Evolutionary conservation across 2,888 invertebrate species (phyloP), one percentile per base, ranked within the genome.

Genomic region (Eledone cirrhosa): DNA sequence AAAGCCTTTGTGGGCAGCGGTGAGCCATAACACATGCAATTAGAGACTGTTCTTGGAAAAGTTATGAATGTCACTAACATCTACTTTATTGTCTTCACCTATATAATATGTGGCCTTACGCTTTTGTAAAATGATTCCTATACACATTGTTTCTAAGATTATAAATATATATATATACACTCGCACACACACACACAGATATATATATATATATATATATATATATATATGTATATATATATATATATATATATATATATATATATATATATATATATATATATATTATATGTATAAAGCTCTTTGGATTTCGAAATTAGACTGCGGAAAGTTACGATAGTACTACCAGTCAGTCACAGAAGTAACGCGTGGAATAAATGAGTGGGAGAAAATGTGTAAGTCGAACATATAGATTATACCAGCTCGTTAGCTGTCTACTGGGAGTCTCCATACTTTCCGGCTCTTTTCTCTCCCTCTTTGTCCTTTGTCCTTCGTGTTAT

Each of bases 1-100:
- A 72, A 72, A 72, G 41, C 72, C 72, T 72, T 72, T 72, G 72
- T 72, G 72, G 72, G 72, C 41, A 72, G 72, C 72, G 72, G 72
- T 41, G 41, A 72, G 72, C 33, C 72, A 72, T 72, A 72, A 41
- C 72, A 72, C 72, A 31, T n/a, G n/a, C 19, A 41, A 4, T n/a
- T 41, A 41, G 72, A 41, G n/a, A 22, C 41, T 41, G 41, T 11
- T 11, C 3, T 41, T 41, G 41, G 41, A 41, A 41, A 41, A 41
- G 11, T 5, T 11, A 41, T 41, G 41, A 5, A 41, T 41, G 41
- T 41, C 41, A 41, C 41, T 8, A 2, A 41, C 41, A 0, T 41
- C 41, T 41, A n/a, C n/a, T 41, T 41, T 11, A 41, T 8, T 41
- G 5, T 41, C 11, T 11, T 41, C 41, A 41, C 41, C 11, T 41